Conservation (phyloP, 2,113 vertebrate genomes). For the Phylloscopus trochiloides region DNA sequence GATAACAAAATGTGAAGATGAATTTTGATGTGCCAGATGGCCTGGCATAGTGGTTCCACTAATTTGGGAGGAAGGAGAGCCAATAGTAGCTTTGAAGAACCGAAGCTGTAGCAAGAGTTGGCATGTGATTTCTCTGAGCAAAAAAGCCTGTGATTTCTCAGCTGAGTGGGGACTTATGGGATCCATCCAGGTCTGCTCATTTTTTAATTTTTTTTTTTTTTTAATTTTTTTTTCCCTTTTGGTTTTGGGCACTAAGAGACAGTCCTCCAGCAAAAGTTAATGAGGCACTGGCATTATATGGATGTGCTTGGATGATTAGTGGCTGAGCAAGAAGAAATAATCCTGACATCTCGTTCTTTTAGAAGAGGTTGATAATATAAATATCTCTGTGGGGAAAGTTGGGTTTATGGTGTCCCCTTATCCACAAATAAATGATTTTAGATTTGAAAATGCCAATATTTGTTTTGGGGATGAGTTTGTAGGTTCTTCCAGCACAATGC, state of each 20-base stretch:
- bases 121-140: background rate
- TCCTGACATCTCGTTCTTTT: background rate
- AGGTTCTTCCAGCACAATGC: background rate
- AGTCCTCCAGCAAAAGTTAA: background rate
- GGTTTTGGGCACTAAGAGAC: background rate
- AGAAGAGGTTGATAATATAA: background rate
- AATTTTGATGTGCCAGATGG: constrained; percentile 44
- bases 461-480: background rate
- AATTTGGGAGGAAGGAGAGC: background rate
- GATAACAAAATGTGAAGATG: constrained; percentile 3
- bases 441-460: background rate
- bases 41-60: background rate
- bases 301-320: background rate
- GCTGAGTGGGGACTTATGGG: background rate
- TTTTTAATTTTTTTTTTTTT: background rate
- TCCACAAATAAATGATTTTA: background rate
- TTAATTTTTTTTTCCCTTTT: background rate
- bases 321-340: background rate
- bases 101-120: background rate
- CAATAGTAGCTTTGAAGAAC: background rate
- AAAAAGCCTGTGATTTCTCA: background rate
- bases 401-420: background rate
- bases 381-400: background rate
- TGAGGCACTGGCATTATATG: background rate
- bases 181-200: background rate